These are phyloP conservation scores for Pissodes strobi DNA, from an alignment of 1,140 invertebrate genomes.

Conservation along the genomic window DNA sequence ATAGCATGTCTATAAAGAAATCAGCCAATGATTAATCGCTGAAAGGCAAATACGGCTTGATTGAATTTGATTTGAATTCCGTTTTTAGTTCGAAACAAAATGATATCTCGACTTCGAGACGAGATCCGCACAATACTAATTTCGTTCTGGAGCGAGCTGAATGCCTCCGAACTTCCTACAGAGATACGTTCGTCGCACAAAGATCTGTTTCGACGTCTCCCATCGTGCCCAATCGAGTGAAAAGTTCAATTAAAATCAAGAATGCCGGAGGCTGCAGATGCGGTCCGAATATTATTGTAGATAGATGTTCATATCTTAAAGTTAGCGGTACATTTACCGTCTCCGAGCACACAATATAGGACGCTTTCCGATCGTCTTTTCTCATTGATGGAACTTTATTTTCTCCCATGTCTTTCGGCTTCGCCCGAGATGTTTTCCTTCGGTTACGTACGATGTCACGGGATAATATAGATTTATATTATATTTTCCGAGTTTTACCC, in stretches of 20 bases:
- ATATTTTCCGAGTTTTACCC: neutral
- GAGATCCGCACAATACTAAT: too few species aligned
- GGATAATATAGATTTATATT: slow-evolving; percentile 25
- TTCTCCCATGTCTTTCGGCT: slow-evolving; percentile 16
- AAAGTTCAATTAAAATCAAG: slow-evolving; percentile 34
- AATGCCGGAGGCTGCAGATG: slow-evolving; percentile 20
- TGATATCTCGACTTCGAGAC: too few species aligned
- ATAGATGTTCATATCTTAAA: slow-evolving; percentile 30
- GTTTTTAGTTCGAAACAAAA: too few species aligned
- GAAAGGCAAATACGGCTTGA: too few species aligned
- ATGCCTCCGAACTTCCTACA: too few species aligned
- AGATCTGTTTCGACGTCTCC: slow-evolving; percentile 27
- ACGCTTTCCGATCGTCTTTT: slow-evolving; percentile 23
- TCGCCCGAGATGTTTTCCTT: slow-evolving; percentile 17
- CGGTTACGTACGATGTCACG: slow-evolving; percentile 9
- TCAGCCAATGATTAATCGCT: too few species aligned
- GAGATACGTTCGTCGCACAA: neutral
- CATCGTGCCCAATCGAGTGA: slow-evolving; percentile 28
- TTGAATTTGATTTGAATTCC: too few species aligned
- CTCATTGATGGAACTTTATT: slow-evolving; percentile 28
- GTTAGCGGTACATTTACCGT: slow-evolving; percentile 12
- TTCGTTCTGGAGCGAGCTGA: too few species aligned
- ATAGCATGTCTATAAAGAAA: too few species aligned
- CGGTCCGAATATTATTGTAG: slow-evolving; percentile 25
- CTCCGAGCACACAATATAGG: slow-evolving; percentile 24